These are phyloP conservation scores for Numenius arquata DNA, from an alignment of 2,113 vertebrate species.

Conservation along the genomic window DNA sequence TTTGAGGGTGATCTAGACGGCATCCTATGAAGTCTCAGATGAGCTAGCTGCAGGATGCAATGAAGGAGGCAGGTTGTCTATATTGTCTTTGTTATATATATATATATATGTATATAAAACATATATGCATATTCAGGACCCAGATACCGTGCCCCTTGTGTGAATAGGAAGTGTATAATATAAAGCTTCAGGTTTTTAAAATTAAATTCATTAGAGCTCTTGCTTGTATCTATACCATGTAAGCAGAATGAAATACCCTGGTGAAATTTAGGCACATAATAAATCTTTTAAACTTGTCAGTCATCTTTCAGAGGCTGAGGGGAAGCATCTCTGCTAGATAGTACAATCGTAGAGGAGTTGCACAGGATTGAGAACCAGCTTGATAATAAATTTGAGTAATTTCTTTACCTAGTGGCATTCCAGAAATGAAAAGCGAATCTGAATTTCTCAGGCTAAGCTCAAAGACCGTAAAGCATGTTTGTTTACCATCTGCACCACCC, in stretches of 20 bases:
- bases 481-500: slow-evolving; percentile 42
- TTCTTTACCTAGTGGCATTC: slow-evolving; percentile 1
- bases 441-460: slow-evolving; percentile 27
- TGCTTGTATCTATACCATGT: neutral
- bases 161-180: neutral
- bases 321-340: neutral
- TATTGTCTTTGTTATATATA: neutral
- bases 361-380: neutral
- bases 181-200: neutral
- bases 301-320: neutral
- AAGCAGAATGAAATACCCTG: neutral
- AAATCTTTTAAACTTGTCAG: neutral
- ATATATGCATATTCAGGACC: neutral
- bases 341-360: neutral
- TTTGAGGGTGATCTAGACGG: neutral
- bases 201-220: neutral
- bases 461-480: slow-evolving; percentile 17
- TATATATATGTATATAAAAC: no score
- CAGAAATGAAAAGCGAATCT: slow-evolving; percentile 35
- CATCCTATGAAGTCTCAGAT: neutral
- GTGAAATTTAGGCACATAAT: neutral
- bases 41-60: neutral
- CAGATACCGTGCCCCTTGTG: fast-evolving
- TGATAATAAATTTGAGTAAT: slow-evolving; percentile 3
- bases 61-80: fast-evolving